Percentiles rank a stretch among this genome's conserved stretches.
phyloP scores from a whole-genome alignment of 2,113 vertebrate genomes.

The Papio anubis region DNA sequence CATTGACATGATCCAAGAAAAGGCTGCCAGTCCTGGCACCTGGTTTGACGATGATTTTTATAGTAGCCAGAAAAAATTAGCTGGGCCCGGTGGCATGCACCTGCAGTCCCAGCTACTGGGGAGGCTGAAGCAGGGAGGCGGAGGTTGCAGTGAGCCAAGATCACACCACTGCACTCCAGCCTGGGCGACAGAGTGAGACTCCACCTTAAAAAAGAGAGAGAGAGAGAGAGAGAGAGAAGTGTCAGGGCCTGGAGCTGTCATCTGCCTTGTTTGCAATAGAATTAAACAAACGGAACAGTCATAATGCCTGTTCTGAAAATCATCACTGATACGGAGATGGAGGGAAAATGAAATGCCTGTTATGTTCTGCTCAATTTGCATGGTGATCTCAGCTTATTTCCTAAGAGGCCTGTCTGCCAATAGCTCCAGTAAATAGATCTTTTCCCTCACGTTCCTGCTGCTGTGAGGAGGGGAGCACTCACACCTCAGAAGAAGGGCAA shows the following conservation, averaged over 20 bases:
- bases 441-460: background rate
- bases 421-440: background rate
- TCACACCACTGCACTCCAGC: no score
- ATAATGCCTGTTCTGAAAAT: background rate
- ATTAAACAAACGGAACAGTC: constrained; percentile 36
- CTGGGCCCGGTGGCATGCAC: no score
- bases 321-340: background rate
- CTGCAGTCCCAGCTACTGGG: no score
- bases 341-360: constrained; percentile 39
- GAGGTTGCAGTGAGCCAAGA: no score
- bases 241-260: background rate
- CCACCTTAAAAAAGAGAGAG: no score
- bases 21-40: background rate
- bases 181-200: no score
- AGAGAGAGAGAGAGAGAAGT: background rate
- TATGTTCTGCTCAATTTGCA: background rate
- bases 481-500: background rate
- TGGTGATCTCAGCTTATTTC: background rate
- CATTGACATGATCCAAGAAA: background rate
- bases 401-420: background rate
- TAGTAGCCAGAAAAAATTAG: background rate
- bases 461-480: background rate
- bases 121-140: no score
- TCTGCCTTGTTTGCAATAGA: constrained; percentile 14
- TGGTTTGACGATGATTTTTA: background rate